Conservation (phyloP, 2,888 invertebrate genomes). For the Andrena fulva region DNA sequence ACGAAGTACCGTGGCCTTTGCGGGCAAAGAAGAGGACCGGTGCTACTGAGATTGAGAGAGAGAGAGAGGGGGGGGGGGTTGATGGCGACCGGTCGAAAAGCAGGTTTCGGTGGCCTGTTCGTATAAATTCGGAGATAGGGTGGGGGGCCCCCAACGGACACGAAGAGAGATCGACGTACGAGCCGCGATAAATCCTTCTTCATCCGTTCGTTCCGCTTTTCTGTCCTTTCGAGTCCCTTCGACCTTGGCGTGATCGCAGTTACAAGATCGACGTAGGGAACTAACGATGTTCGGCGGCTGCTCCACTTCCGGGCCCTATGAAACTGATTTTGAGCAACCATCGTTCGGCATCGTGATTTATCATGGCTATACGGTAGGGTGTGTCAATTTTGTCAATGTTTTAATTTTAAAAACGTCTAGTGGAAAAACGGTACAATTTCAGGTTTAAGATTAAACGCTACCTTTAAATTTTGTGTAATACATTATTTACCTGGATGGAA, state of each 20-base stretch:
- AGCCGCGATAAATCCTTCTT: slow-evolving; percentile 69
- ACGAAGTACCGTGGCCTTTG: slow-evolving; percentile 63
- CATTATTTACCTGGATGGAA: too few species aligned
- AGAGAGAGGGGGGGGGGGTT: slow-evolving; percentile 37
- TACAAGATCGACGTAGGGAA: slow-evolving; percentile 23
- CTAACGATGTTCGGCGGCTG: neutral
- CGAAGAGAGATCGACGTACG: slow-evolving; percentile 67
- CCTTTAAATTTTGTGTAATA: too few species aligned
- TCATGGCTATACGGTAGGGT: too few species aligned
- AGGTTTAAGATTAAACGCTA: too few species aligned
- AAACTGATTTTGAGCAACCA: slow-evolving; percentile 2
- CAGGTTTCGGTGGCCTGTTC: slow-evolving; percentile 68
- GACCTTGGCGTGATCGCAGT: slow-evolving; percentile 64
- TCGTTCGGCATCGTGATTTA: too few species aligned
- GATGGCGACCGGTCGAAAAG: slow-evolving; percentile 71
- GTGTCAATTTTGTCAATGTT: too few species aligned
- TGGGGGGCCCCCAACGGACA: slow-evolving; percentile 57
- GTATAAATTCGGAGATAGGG: slow-evolving; percentile 61
- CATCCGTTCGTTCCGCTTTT: slow-evolving; percentile 49
- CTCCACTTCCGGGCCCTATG: slow-evolving; percentile 37
- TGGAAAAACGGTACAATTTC: too few species aligned
- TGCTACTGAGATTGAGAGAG: slow-evolving; percentile 32
- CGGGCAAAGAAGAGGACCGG: slow-evolving; percentile 50
- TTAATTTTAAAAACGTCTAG: too few species aligned
- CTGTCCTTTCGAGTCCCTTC: slow-evolving; percentile 53